Evolutionary conservation across 1,140 invertebrate species (phyloP).

Genomic region (Sminthurides bifidus): DNA sequence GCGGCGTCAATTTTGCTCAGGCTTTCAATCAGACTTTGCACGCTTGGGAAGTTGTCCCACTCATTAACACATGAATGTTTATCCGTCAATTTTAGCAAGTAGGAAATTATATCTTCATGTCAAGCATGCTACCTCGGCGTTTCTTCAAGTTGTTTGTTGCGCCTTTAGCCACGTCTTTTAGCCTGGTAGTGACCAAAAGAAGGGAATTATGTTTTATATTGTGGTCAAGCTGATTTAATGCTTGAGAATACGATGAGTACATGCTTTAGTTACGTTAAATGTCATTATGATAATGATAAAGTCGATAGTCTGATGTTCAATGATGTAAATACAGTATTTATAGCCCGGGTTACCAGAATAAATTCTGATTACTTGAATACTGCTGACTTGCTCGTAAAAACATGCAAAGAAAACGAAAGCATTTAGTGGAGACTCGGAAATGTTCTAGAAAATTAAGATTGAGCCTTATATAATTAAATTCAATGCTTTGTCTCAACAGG

Average conservation of each 20-base stretch:
- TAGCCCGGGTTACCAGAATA: too few species aligned
- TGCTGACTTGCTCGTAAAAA: too few species aligned
- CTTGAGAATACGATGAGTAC: too few species aligned
- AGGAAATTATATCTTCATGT: neutral
- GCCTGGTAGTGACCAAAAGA: neutral
- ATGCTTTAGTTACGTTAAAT: neutral
- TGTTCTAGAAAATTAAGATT: too few species aligned
- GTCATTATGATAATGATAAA: neutral
- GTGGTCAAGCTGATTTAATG: neutral
- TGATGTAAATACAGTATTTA: too few species aligned
- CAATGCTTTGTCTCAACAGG: too few species aligned
- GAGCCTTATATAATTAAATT: too few species aligned
- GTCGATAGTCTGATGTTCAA: neutral
- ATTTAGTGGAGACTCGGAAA: too few species aligned
- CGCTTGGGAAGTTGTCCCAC: conserved; percentile 3
- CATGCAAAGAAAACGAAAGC: too few species aligned
- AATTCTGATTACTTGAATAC: too few species aligned
- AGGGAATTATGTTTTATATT: neutral
- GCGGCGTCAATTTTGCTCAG: neutral
- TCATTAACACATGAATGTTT: neutral
- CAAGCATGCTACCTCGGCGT: neutral
- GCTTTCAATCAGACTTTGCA: conserved; percentile 5
- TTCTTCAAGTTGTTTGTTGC: neutral
- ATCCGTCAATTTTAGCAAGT: neutral
- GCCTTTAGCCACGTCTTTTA: neutral